Evolutionary conservation across 2,797 vertebrate species (phyloP).

Genomic region (Siniperca scherzeri): DNA sequence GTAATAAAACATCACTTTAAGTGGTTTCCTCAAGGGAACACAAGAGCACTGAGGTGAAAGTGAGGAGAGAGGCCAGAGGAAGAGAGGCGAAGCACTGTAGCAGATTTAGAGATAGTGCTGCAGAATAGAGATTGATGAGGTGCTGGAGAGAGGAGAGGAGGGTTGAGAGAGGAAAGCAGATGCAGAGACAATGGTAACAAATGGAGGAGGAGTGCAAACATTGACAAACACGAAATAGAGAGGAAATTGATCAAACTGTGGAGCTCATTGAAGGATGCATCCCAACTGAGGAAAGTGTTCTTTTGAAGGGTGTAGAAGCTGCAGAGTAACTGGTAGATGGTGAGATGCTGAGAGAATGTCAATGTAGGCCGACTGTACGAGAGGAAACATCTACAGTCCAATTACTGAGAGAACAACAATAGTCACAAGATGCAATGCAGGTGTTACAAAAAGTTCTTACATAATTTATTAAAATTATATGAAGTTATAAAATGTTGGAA

Average conservation of each 20-base stretch:
- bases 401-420: slow-evolving; percentile 5
- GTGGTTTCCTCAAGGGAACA: slow-evolving; percentile 53
- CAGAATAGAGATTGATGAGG: slow-evolving; percentile 73
- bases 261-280: slow-evolving; percentile 32
- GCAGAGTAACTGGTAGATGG: slow-evolving; percentile 23
- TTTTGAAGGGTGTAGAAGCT: slow-evolving; percentile 14
- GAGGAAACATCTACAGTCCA: slow-evolving; percentile 20
- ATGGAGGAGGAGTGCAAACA: slow-evolving; percentile 40
- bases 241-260: slow-evolving; percentile 58
- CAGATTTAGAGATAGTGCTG: slow-evolving; percentile 56
- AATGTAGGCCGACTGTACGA: background rate
- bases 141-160: slow-evolving; percentile 14
- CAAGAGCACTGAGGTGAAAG: slow-evolving; percentile 38
- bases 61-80: slow-evolving; percentile 39
- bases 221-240: slow-evolving; percentile 43
- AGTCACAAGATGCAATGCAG: slow-evolving; percentile 1
- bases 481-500: background rate
- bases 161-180: slow-evolving; percentile 34
- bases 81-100: slow-evolving; percentile 38
- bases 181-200: slow-evolving; percentile 44
- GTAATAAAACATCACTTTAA: slow-evolving; percentile 58
- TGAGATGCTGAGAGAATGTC: slow-evolving; percentile 48
- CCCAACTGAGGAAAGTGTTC: slow-evolving; percentile 3
- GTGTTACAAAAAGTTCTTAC: background rate
- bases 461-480: background rate